phyloP scores from a whole-genome alignment of 2,888 invertebrate species.

The Dasysyrphus tricinctus region DNA sequence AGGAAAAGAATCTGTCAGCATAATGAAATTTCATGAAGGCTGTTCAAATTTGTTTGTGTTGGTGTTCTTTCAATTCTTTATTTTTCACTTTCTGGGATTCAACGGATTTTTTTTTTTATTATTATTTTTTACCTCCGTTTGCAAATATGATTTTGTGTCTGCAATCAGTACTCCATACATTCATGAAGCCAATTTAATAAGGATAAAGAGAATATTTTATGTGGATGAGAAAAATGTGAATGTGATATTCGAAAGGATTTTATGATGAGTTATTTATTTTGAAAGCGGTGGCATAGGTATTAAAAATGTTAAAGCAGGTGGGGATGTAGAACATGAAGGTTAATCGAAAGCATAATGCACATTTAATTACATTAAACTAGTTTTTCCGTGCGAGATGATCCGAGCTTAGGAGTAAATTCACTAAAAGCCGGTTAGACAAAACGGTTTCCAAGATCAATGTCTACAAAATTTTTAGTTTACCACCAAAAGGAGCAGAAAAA shows the following conservation, averaged over 20 bases:
- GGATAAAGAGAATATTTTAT: neutral
- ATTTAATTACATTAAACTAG: no score
- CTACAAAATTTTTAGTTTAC: no score
- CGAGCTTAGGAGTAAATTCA: no score
- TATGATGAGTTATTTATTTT: neutral
- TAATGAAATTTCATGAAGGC: slow-evolving; percentile 5
- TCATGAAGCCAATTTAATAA: slow-evolving; percentile 3
- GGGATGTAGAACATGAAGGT: neutral
- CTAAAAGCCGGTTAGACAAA: no score
- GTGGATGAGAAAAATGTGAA: neutral
- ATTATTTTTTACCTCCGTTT: neutral
- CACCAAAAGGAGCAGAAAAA: no score
- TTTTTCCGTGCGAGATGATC: no score
- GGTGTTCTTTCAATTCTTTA: slow-evolving; percentile 1
- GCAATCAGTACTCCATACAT: neutral
- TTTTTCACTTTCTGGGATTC: slow-evolving; percentile 5
- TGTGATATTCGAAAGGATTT: neutral
- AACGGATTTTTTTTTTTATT: neutral
- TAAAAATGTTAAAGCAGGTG: no score
- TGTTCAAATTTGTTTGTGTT: neutral
- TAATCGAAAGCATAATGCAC: neutral
- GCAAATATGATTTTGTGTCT: slow-evolving; percentile 4
- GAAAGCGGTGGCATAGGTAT: neutral
- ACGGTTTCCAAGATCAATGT: no score
- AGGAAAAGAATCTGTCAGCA: neutral